Evolutionary conservation across 2,113 vertebrate genomes (phyloP).

Genomic region (Pteropus alecto): DNA sequence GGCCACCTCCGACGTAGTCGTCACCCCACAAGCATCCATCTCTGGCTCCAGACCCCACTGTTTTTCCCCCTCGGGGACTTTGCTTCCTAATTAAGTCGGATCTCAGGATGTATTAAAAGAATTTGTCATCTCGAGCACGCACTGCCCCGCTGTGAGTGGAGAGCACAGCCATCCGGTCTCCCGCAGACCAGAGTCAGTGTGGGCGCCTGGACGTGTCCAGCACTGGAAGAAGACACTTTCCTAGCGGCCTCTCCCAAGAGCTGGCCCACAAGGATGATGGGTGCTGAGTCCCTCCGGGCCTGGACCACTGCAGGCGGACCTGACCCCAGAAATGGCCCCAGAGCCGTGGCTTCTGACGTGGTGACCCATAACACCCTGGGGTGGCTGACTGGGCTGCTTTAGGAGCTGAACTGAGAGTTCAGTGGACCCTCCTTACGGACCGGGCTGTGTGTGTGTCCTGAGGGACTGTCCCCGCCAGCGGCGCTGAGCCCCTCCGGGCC

Average conservation of each 20-base stretch:
- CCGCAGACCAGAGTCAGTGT: neutral
- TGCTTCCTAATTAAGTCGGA: slow-evolving; percentile 28
- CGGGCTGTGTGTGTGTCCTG: fast-evolving
- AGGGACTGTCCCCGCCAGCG: neutral
- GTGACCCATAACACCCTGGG: fast-evolving
- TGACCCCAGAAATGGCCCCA: neutral
- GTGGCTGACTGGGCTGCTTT: neutral
- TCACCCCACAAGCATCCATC: neutral
- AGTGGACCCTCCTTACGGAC: fast-evolving
- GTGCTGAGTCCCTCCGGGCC: neutral
- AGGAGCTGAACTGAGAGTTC: neutral
- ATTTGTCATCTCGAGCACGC: slow-evolving; percentile 26
- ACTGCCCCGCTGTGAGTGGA: neutral
- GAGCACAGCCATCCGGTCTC: neutral
- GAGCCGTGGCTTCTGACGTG: neutral
- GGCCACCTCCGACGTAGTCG: neutral
- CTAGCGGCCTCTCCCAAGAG: neutral
- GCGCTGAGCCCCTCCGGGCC: neutral
- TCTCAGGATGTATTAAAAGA: slow-evolving; percentile 56
- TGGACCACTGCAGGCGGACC: neutral
- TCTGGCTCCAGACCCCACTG: neutral
- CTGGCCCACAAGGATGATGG: neutral
- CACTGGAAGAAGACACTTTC: neutral
- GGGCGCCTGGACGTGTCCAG: neutral
- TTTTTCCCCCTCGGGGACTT: neutral